These are phyloP conservation scores for Seira ritae DNA, from an alignment of 2,888 invertebrate species.

Conservation along the genomic window DNA sequence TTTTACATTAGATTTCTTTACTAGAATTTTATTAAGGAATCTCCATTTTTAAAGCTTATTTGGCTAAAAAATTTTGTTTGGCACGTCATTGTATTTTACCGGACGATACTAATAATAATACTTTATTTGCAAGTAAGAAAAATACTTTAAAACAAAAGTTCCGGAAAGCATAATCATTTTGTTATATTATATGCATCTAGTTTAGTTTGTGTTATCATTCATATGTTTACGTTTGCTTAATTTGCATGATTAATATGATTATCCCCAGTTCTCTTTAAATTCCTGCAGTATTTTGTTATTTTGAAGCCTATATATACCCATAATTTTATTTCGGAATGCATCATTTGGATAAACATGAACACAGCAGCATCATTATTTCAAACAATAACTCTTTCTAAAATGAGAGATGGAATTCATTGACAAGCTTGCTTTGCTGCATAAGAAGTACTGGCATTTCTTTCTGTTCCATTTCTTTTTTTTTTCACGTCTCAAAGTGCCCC, in stretches of 20 bases:
- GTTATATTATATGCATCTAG: not conserved
- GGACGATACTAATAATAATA: no score
- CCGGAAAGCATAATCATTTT: not conserved
- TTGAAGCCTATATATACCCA: not conserved
- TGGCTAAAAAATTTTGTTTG: not conserved
- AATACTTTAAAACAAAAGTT: no score
- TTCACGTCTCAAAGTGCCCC: slow-evolving; percentile 16
- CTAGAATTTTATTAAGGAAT: not conserved
- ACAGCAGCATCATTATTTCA: not conserved
- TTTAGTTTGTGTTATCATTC: not conserved
- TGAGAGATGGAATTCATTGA: not conserved
- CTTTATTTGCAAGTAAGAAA: no score
- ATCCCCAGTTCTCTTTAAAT: no score
- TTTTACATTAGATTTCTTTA: no score
- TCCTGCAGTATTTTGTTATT: no score
- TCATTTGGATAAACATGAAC: not conserved
- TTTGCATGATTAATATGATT: not conserved
- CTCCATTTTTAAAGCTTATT: not conserved
- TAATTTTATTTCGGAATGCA: not conserved
- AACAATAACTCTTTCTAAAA: not conserved
- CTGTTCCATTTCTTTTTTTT: not conserved
- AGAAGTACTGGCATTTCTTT: not conserved
- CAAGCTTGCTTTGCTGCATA: not conserved
- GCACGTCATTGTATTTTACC: no score
- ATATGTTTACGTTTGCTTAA: not conserved